Evolutionary conservation across 2,888 invertebrate genomes (phyloP).

Genomic region (Mythimna lalbum): DNA sequence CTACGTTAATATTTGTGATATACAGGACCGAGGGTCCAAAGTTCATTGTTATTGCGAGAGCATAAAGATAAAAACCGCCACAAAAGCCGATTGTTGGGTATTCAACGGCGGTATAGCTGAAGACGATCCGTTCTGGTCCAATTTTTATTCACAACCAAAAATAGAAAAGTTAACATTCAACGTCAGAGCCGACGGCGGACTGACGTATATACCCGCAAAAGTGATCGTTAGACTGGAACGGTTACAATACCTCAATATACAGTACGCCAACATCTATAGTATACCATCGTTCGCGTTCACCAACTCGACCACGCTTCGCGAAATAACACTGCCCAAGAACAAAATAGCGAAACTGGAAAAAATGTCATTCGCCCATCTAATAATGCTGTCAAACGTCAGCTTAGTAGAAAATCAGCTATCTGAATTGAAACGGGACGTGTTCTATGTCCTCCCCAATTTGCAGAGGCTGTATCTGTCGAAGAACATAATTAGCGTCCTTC

Average conservation of each 20-base stretch:
- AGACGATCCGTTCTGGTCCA: conserved; percentile 94
- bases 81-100: conserved; percentile 94
- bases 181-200: conserved; percentile 92
- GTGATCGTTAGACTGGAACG: conserved; percentile 92
- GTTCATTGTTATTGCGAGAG: conserved; percentile 93
- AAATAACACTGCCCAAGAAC: conserved; percentile 93
- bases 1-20: conserved; percentile 91
- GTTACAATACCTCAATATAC: conserved; percentile 92
- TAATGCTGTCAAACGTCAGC: conserved; percentile 93
- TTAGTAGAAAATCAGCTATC: conserved; percentile 94
- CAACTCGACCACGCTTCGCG: conserved; percentile 92
- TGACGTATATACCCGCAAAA: conserved; percentile 93
- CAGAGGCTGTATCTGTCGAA: conserved; percentile 95
- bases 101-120: conserved; percentile 93
- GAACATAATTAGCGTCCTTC: conserved; percentile 95
- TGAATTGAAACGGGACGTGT: conserved; percentile 94
- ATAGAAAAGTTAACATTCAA: conserved; percentile 93
- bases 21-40: conserved; percentile 89
- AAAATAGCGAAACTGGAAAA: conserved; percentile 93
- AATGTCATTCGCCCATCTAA: conserved; percentile 94
- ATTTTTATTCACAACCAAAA: conserved; percentile 93
- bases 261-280: conserved; percentile 93
- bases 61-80: conserved; percentile 90
- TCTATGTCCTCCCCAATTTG: conserved; percentile 93
- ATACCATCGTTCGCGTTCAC: conserved; percentile 94